Base-by-base conservation (phyloP, 2,113 vertebrate species). In the Onychorhynchus coronatus region DNA sequence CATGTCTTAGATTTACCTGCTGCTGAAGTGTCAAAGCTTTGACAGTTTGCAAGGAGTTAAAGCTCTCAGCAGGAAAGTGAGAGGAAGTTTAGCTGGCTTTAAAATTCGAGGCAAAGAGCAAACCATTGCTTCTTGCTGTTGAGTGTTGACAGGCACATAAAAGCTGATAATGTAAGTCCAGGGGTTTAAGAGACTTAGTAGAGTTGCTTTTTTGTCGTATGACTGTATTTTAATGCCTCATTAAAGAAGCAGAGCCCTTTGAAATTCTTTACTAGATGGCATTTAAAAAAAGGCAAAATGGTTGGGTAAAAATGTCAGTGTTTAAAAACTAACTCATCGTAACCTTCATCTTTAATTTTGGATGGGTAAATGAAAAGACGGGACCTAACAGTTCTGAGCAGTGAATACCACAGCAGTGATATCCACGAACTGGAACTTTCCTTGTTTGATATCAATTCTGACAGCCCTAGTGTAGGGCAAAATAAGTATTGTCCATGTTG, bases 71-170 rank as follows among this genome's bases (percentile, higher is more conserved):
- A 95, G 97, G 93, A 97, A 98, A 97, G 97, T 90, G 92, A 97
- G 96, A 97, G 97, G 96, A 96, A 96, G 97, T 97, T 98, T 98
- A 96, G 96, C 94, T 97, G 93, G 89, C 97, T 97, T 97, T 97
- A 97, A 97, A 97, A 97, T 95, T 97, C 15, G 10, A 97, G 95
- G 92, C 95, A 97, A 95, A 96, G 93, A 95, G 95, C 95, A 97
- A 97, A 96, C 91, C 89, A 91, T 96, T 96, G 96, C 97, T 96
- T 95, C 96, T 97, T 97, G 92, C 86, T 92, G 72, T 92, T 91
- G 96, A 98, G 98, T 98, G 98, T 98, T 98, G 98, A 99, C 98
- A 98, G 98, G 98, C 98, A 98, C 97, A 98, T 99, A 99, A 99
- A 99, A 98, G 98, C 97, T 98, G 98, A 98, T 98, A 98, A 98